Evolutionary conservation across 2,888 invertebrate species (phyloP), one percentile per base, ranked within the genome.

Genomic region (Cephus rjabovi): DNA sequence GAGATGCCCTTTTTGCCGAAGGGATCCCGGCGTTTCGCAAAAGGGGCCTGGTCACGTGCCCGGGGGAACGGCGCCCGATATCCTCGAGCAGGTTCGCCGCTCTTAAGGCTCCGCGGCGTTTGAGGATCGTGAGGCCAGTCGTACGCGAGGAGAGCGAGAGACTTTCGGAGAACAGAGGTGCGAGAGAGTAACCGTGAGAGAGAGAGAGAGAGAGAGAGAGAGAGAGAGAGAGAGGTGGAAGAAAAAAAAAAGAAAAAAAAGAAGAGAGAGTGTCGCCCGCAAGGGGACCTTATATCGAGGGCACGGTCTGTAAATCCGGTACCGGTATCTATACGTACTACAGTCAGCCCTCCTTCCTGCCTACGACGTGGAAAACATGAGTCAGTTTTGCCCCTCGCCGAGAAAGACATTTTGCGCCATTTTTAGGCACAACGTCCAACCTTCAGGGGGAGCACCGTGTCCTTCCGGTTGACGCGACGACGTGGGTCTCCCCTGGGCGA

Each of bases 261-360:
- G 40, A 40, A 75, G 75, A 70, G 78, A 70, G 75, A 69, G 56
- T 71, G 73, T 31, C 73, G 73, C 34, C 35, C 37, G 74, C 74
- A 75, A 69, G 76, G 81, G 82, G 79, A 84, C 83, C 85, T 88
- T 88, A 84, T 87, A 85, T 84, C 83, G 85, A 81, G 81, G 79
- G 85, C 88, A 87, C 83, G 83, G 85, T 87, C 88, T 88, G 86
- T 87, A 85, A 88, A 86, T 88, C 88, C 88, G 88, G 88, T 87
- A 83, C 80, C 82, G 81, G 82, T 84, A 80, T 82, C 81, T 80
- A 77, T 82, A 80, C 81, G 77, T 56, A 79, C 73, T 56, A 82
- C 83, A 82, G 81, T 81, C 83, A 56, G 56, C 56, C 56, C 56
- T 82, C 83, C 84, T 88, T 88, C 87, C 88, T 86, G 86, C 81